These are phyloP conservation scores for Drosophila neonasuta DNA, from an alignment of 2,888 invertebrate genomes.

Conservation along the genomic window DNA sequence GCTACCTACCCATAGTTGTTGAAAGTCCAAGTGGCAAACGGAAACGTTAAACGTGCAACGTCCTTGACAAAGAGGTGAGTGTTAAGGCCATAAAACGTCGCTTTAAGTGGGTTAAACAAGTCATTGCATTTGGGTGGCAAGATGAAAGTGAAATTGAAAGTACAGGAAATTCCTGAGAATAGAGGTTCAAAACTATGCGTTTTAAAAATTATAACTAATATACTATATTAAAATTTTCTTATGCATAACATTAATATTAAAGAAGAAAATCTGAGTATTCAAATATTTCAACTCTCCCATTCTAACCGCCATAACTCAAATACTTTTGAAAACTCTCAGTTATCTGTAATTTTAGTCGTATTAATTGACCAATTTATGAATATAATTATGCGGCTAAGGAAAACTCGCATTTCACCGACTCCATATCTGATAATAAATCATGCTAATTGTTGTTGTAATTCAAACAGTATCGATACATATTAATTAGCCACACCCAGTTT, in stretches of 20 bases:
- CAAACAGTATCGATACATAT: conserved; percentile 75
- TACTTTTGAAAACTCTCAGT: conserved; percentile 3
- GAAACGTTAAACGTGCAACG: conserved; percentile 53
- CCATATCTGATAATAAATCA: conserved; percentile 66
- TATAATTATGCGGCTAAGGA: conserved; percentile 43
- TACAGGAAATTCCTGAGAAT: not conserved
- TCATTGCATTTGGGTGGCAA: conserved; percentile 23
- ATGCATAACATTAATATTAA: not conserved
- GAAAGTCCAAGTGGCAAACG: conserved; percentile 49
- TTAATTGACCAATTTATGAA: conserved; percentile 68
- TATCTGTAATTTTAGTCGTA: conserved; percentile 50
- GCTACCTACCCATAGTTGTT: conserved; percentile 30
- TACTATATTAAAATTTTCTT: not conserved
- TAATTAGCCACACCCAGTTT: conserved; percentile 69
- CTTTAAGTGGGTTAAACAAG: conserved; percentile 48
- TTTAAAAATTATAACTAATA: not conserved
- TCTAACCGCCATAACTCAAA: conserved; percentile 24
- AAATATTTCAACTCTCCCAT: not conserved
- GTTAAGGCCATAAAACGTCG: conserved; percentile 54
- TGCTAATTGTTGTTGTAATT: conserved; percentile 73
- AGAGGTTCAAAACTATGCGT: not conserved
- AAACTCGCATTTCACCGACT: conserved; percentile 60
- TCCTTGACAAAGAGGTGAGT: conserved; percentile 73
- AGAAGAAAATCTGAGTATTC: not conserved
- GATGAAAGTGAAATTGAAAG: conserved; percentile 27